These are phyloP conservation scores for Ianthella basta DNA, from an alignment of 37 sponge, comb jelly and placozoan genomes.

Conservation along the genomic window DNA sequence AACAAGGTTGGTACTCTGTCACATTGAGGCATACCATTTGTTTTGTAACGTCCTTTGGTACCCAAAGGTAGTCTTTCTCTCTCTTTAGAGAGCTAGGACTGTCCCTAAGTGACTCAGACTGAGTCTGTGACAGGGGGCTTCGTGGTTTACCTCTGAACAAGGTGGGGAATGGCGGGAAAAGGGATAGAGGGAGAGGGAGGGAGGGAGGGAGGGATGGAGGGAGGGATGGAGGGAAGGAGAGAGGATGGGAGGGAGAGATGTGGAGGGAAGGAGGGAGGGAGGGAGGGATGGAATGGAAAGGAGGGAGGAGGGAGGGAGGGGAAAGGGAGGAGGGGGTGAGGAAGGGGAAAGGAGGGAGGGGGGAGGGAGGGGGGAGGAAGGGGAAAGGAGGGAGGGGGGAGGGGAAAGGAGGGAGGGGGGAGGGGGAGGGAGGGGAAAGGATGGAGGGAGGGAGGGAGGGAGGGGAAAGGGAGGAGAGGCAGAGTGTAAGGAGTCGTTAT, in stretches of 20 bases:
- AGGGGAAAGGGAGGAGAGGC: neutral
- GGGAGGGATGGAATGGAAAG: neutral
- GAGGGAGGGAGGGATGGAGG: neutral
- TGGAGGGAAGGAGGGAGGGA: constrained; percentile 9
- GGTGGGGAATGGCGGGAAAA: constrained; percentile 2
- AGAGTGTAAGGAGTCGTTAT: neutral
- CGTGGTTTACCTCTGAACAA: neutral
- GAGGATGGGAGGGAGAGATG: neutral
- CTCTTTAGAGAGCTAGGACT: constrained; percentile 62
- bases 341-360: neutral
- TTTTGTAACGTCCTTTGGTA: constrained; percentile 20
- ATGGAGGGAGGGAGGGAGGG: neutral
- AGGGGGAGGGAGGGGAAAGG: no score
- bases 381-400: neutral
- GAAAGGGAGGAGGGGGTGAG: neutral
- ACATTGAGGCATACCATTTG: constrained; percentile 22
- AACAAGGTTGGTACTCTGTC: no score
- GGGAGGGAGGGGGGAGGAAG: neutral
- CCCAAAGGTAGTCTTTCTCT: constrained; percentile 44
- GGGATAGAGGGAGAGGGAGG: constrained; percentile 26
- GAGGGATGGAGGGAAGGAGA: neutral
- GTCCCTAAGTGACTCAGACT: neutral
- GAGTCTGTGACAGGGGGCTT: constrained; percentile 15
- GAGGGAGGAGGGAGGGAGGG: constrained; percentile 16
- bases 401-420: neutral